phyloP scores from a whole-genome alignment of 1,140 invertebrate species.

The Hermatobates lingyangjiaoensis region DNA sequence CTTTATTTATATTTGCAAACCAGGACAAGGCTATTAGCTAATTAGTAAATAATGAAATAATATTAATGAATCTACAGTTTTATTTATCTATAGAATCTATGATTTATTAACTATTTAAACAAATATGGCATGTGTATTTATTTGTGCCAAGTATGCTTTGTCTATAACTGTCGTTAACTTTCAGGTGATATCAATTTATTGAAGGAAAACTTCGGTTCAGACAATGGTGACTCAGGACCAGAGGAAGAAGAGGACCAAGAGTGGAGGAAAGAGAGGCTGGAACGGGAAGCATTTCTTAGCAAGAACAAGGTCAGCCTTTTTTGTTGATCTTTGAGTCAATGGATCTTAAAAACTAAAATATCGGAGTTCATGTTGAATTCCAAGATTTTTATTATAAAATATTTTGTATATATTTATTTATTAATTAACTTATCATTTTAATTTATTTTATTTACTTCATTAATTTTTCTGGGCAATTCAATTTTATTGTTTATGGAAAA shows the following conservation, averaged over 20 bases:
- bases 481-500: too few species aligned
- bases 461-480: too few species aligned
- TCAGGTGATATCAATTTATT: background rate
- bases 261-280: constrained; percentile 42
- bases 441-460: too few species aligned
- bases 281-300: constrained; percentile 42
- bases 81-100: background rate
- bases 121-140: background rate
- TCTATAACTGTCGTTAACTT: background rate
- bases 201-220: background rate
- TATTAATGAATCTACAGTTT: background rate
- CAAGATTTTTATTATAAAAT: too few species aligned
- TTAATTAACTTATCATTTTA: too few species aligned
- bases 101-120: background rate
- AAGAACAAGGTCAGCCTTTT: constrained; percentile 23
- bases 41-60: background rate
- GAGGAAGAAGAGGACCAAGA: constrained; percentile 45
- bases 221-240: constrained; percentile 26
- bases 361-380: constrained; percentile 18
- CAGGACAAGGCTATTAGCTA: background rate
- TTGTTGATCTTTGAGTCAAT: background rate
- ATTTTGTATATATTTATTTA: too few species aligned
- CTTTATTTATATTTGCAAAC: too few species aligned
- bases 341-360: too few species aligned
- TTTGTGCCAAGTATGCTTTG: background rate